phyloP scores from a whole-genome alignment of 2,113 vertebrate species.

The Apistogramma diplotaenia region DNA sequence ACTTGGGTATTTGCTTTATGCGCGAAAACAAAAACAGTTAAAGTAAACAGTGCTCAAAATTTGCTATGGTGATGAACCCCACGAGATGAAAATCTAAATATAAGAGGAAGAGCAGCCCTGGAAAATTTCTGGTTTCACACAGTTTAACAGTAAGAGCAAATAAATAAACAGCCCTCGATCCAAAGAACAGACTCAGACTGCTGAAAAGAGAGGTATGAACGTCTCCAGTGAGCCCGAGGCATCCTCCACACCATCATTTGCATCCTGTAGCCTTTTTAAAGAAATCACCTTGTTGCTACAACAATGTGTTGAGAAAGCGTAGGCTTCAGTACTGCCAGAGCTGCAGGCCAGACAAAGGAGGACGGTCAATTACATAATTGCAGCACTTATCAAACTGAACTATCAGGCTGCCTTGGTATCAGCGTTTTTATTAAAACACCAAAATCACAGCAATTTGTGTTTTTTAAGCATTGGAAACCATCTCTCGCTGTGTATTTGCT shows the following conservation, averaged over 20 bases:
- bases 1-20: neutral
- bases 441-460: neutral
- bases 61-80: conserved; percentile 1
- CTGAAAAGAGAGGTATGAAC: neutral
- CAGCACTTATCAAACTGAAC: conserved; percentile 12
- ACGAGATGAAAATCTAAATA: conserved; percentile 21
- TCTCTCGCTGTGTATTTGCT: neutral
- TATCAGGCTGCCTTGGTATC: neutral
- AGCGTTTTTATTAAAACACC: neutral
- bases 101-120: neutral
- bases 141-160: conserved; percentile 3
- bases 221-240: neutral
- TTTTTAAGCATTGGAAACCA: neutral
- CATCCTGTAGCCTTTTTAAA: neutral
- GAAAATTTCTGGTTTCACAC: conserved; percentile 39
- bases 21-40: conserved; percentile 23
- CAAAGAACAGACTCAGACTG: neutral
- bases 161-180: conserved; percentile 14
- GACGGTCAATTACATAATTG: neutral
- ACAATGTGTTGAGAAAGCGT: neutral
- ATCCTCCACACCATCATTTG: neutral
- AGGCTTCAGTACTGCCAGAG: neutral
- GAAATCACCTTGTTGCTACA: neutral
- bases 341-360: conserved; percentile 3
- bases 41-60: conserved; percentile 38